phyloP scores from a whole-genome alignment of 1,140 invertebrate species.

The Agrypnia vestita region DNA sequence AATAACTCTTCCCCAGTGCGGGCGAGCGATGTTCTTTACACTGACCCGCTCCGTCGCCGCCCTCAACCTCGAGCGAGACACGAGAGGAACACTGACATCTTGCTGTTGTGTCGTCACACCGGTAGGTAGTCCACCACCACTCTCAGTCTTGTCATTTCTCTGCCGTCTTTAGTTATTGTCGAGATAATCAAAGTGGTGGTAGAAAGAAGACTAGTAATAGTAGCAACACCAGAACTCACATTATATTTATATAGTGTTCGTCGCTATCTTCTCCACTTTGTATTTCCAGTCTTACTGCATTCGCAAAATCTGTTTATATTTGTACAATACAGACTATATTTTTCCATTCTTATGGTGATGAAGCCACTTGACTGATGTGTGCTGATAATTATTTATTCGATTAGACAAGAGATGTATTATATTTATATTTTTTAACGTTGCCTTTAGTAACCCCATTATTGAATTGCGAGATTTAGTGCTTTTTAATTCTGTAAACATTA shows the following conservation, averaged over 20 bases:
- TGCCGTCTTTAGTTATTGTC: neutral
- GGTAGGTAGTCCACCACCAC: neutral
- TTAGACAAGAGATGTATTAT: constrained; percentile 38
- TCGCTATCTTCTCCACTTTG: neutral
- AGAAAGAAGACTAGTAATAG: neutral
- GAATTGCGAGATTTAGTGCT: constrained; percentile 8
- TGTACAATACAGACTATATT: constrained; percentile 44
- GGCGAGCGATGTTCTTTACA: constrained; percentile 64
- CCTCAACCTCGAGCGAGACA: neutral
- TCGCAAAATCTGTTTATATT: constrained; percentile 36
- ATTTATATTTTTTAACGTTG: constrained; percentile 23
- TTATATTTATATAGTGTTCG: neutral
- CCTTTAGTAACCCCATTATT: constrained; percentile 16
- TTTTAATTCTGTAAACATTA: constrained; percentile 9
- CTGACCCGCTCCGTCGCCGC: constrained; percentile 6
- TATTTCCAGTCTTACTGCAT: constrained; percentile 16
- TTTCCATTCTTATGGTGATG: constrained; percentile 38
- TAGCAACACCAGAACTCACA: neutral
- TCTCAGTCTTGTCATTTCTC: neutral
- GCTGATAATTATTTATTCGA: constrained; percentile 45
- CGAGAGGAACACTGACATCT: neutral
- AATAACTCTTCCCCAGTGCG: constrained; percentile 72
- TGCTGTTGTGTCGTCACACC: neutral
- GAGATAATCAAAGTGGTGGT: constrained; percentile 7
- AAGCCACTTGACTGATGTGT: constrained; percentile 33